Evolutionary conservation across 1,140 invertebrate species (phyloP).

Genomic region (Anoplophora glabripennis): DNA sequence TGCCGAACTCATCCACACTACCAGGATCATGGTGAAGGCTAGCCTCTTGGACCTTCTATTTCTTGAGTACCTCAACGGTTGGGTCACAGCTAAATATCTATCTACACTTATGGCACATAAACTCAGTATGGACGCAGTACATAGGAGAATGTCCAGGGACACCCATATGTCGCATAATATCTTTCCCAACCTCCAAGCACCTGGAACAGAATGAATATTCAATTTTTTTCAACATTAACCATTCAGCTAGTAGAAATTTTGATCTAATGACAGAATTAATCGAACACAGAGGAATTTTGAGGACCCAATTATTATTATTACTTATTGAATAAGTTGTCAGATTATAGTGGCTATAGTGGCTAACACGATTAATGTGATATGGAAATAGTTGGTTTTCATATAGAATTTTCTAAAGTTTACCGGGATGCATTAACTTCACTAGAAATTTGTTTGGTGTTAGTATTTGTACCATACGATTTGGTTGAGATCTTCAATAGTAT

Average conservation of each 20-base stretch:
- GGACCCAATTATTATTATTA: too few species aligned
- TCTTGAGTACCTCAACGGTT: slow-evolving; percentile 77
- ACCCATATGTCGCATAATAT: slow-evolving; percentile 86
- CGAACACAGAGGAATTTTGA: too few species aligned
- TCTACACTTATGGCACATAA: slow-evolving; percentile 83
- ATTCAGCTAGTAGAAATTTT: too few species aligned
- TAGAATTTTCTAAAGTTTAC: too few species aligned
- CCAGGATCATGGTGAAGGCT: slow-evolving; percentile 74
- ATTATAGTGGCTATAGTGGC: too few species aligned
- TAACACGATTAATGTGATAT: too few species aligned
- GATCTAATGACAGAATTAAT: not conserved
- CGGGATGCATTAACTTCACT: too few species aligned
- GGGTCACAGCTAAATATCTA: slow-evolving; percentile 82
- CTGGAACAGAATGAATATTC: slow-evolving; percentile 47
- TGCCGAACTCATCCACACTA: slow-evolving; percentile 78
- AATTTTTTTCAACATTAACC: not conserved
- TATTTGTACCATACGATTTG: too few species aligned
- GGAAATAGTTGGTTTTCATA: too few species aligned
- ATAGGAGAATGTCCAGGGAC: slow-evolving; percentile 87
- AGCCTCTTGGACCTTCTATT: slow-evolving; percentile 73
- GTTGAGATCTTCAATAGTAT: too few species aligned
- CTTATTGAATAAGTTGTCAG: too few species aligned
- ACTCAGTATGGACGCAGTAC: slow-evolving; percentile 80
- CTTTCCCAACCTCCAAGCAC: slow-evolving; percentile 75
- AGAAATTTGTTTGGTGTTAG: too few species aligned